These are phyloP conservation scores for Castor canadensis DNA, from an alignment of 2,113 vertebrate genomes.

Conservation along the genomic window DNA sequence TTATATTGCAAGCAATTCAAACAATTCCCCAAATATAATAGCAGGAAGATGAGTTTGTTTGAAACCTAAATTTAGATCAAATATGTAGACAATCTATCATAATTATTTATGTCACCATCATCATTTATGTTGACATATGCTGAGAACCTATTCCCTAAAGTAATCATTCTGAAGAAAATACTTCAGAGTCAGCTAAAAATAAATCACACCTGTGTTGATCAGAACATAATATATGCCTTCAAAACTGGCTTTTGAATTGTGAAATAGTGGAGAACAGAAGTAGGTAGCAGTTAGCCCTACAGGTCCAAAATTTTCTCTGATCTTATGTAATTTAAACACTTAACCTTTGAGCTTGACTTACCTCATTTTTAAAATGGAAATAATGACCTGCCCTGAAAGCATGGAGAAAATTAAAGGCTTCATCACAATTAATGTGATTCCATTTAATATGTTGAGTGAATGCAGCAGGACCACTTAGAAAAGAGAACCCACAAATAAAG, in stretches of 20 bases:
- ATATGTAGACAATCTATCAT: slow-evolving; percentile 67
- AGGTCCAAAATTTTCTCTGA: neutral
- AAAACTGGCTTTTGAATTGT: slow-evolving; percentile 16
- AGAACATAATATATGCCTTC: neutral
- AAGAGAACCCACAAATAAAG: neutral
- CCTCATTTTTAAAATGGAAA: slow-evolving; percentile 44
- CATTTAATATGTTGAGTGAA: slow-evolving; percentile 40
- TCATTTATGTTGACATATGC: slow-evolving; percentile 69
- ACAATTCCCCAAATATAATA: slow-evolving; percentile 62
- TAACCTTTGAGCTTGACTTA: slow-evolving; percentile 15
- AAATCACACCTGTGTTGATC: neutral
- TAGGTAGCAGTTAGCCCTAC: neutral
- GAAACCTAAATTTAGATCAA: slow-evolving; percentile 64
- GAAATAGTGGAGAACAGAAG: neutral
- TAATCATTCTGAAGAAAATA: slow-evolving; percentile 51
- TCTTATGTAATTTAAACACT: neutral
- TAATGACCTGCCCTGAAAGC: neutral
- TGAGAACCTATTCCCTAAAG: slow-evolving; percentile 59
- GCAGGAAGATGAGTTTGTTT: slow-evolving; percentile 59
- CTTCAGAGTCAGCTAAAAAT: slow-evolving; percentile 50
- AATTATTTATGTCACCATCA: slow-evolving; percentile 71
- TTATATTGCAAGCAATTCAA: slow-evolving; percentile 67
- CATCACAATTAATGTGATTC: slow-evolving; percentile 20
- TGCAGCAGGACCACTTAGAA: neutral
- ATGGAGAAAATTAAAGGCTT: slow-evolving; percentile 31